phyloP scores from a whole-genome alignment of 2,113 vertebrate genomes.

The Scatophagus argus region DNA sequence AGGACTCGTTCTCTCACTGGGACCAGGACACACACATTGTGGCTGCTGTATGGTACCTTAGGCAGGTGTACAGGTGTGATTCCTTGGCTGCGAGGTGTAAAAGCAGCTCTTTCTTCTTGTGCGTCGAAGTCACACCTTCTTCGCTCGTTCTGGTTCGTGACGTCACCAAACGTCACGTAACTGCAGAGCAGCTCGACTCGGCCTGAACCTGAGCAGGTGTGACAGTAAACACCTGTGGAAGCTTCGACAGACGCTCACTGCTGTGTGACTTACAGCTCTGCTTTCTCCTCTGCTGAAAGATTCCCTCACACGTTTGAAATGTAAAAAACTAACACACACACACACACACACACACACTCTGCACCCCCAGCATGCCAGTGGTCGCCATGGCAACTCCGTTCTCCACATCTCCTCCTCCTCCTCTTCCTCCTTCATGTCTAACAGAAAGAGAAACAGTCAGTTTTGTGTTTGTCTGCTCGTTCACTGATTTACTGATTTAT shows the following conservation, averaged over 20 bases:
- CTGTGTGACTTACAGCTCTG: not conserved
- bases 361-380: constrained; percentile 20
- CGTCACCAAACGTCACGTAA: not conserved
- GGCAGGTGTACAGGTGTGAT: too few species aligned
- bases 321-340: not conserved
- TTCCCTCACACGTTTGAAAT: not conserved
- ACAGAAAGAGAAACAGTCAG: constrained; percentile 37
- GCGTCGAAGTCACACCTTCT: not conserved
- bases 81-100: too few species aligned
- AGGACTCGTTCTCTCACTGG: too few species aligned
- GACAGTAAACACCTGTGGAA: not conserved
- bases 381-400: constrained; percentile 64
- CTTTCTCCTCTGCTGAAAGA: not conserved
- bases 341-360: not conserved
- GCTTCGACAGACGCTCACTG: too few species aligned
- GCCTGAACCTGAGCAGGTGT: not conserved
- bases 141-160: not conserved
- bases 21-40: too few species aligned
- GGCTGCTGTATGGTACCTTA: too few species aligned
- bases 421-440: constrained; percentile 34
- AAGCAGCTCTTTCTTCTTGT: too few species aligned
- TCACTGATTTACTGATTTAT: constrained; percentile 19
- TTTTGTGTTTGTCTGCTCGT: constrained; percentile 24
- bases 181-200: not conserved
- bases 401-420: constrained; percentile 44